These are phyloP conservation scores for Subacronicta megacephala DNA, from an alignment of 2,888 invertebrate species.

Conservation along the genomic window DNA sequence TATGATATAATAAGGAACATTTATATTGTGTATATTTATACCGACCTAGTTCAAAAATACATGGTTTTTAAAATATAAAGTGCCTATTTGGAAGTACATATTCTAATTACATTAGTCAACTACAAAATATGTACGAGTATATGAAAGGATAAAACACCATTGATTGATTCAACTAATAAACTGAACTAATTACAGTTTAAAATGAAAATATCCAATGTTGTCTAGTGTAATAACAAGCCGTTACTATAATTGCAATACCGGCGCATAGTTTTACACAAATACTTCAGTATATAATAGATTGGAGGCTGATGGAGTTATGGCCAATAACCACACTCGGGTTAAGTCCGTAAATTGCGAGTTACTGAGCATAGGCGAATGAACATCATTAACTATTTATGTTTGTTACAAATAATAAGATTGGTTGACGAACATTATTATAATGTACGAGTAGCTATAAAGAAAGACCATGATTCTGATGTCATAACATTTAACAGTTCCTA, in stretches of 20 bases:
- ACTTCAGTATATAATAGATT: conserved; percentile 9
- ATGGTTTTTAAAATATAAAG: no score
- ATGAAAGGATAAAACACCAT: no score
- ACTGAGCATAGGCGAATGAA: conserved; percentile 16
- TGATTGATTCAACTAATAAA: no score
- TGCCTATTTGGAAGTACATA: no score
- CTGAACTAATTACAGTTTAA: no score
- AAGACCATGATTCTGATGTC: conserved; percentile 1
- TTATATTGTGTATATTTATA: no score
- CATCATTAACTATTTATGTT: conserved; percentile 8
- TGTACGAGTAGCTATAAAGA: background rate
- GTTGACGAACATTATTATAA: conserved; percentile 1
- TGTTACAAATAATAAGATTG: conserved; percentile 11
- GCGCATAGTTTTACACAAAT: conserved; percentile 16
- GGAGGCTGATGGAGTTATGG: conserved; percentile 15
- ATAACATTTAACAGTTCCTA: background rate
- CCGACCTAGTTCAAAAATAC: no score
- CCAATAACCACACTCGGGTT: conserved; percentile 14
- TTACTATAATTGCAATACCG: conserved; percentile 26
- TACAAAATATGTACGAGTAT: no score
- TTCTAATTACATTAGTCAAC: no score
- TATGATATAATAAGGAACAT: no score
- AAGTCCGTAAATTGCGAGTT: conserved; percentile 35
- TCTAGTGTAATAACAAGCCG: conserved; percentile 24
- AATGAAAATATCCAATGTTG: conserved; percentile 1